Percentiles rank a stretch among this genome's conserved stretches.
These are phyloP conservation scores for Spodoptera picta DNA, from an alignment of 2,888 invertebrate genomes.

Conservation along the genomic window DNA sequence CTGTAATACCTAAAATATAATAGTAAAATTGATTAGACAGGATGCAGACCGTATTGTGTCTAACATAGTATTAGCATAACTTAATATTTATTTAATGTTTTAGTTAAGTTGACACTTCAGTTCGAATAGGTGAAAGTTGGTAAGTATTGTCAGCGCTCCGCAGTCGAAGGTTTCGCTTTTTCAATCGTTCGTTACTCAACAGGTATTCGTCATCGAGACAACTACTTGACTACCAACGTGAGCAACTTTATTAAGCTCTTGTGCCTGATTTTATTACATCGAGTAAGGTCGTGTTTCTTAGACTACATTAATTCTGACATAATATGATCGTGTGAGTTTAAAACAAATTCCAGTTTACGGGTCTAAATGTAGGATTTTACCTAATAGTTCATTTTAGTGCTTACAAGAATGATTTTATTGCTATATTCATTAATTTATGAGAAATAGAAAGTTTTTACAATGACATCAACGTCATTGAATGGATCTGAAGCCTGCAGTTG, in stretches of 20 bases:
- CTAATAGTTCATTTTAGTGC: too few relatives aligned
- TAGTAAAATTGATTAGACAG: slow-evolving; percentile 19
- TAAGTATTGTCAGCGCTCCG: slow-evolving; percentile 78
- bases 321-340: slow-evolving; percentile 13
- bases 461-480: background rate
- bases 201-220: slow-evolving; percentile 80
- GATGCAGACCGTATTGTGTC: slow-evolving; percentile 21
- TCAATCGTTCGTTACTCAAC: slow-evolving; percentile 85
- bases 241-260: slow-evolving; percentile 58
- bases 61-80: slow-evolving; percentile 25
- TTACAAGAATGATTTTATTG: too few relatives aligned
- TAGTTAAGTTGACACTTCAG: slow-evolving; percentile 65
- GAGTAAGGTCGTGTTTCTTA: slow-evolving; percentile 51
- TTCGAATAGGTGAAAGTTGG: slow-evolving; percentile 83
- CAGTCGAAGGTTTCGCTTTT: slow-evolving; percentile 85
- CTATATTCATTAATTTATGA: too few relatives aligned
- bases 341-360: slow-evolving; percentile 8
- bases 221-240: slow-evolving; percentile 56
- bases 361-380: background rate
- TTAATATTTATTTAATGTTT: slow-evolving; percentile 51
- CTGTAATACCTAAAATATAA: slow-evolving; percentile 20
- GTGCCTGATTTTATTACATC: slow-evolving; percentile 55
- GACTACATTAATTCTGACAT: slow-evolving; percentile 44
- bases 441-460: slow-evolving; percentile 4
- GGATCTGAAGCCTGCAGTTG: too few relatives aligned